Evolutionary conservation across 2,113 vertebrate genomes (phyloP), one percentile per base, ranked within the genome.

Genomic region (Raja brachyura): DNA sequence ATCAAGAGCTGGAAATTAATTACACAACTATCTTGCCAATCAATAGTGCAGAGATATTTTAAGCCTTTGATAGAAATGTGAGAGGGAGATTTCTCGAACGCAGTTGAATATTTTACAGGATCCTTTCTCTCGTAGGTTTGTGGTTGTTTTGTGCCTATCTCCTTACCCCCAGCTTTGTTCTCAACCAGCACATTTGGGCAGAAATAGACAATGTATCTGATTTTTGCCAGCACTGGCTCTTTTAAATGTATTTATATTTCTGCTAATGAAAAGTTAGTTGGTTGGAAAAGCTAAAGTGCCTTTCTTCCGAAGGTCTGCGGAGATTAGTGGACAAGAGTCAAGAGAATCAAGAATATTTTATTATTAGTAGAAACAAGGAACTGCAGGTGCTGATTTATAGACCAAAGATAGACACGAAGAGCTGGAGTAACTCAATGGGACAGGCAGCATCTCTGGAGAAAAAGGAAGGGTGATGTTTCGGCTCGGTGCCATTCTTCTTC

Each of bases 1-100:
- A 61, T 86, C 3, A 86, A 61, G 28, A 66, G 28, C 59, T 31
- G 59, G 59, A 63, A 63, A 59, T 63, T 86, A 86, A 88, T 88
- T 88, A 8, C 25, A 61, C 56, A 63, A 61, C 59, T 86, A 66
- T 63, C 83, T 66, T 18, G 28, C n/a, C 18, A 31, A 88, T 88
- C 83, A 88, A 88, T 88, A 88, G 83, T 18, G 28, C 28, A 63
- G 61, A 88, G 83, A 63, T 33, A 33, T 63, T 63, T 88, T 88
- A 31, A 63, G 83, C 59, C 70, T 88, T 88, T 63, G 59, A 31
- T 18, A 31, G 83, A 88, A 88, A 88, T 28, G 28, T 31, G 83
- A 88, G 83, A 88, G 83, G 59, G 14, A 18, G 28, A 66, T 63
- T 88, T 88, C 83, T 88, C 83, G 59, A 59, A 18, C 83, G n/a